Evolutionary conservation across 2,797 vertebrate genomes (phyloP).

Genomic region (Acanthiza pusilla): DNA sequence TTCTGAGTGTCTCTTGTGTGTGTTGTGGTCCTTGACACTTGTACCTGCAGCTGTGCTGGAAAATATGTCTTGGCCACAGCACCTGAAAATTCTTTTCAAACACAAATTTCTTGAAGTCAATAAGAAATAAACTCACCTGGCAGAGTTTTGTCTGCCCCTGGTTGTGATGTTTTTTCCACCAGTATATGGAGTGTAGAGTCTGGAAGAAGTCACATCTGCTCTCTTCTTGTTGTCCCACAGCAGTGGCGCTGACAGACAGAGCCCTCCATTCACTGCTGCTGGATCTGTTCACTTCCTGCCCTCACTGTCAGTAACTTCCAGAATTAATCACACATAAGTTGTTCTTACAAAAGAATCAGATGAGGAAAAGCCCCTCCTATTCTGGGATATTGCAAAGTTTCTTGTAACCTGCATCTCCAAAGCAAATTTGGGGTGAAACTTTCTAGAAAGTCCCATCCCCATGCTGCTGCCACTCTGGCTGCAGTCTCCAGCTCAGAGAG

Average conservation of each 20-base stretch:
- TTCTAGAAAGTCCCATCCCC: accelerated
- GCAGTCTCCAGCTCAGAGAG: not conserved
- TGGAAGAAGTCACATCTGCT: not conserved
- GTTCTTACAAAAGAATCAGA: not conserved
- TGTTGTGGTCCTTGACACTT: not conserved
- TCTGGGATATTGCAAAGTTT: not conserved
- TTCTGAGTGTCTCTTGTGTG: not conserved
- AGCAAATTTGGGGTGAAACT: not conserved
- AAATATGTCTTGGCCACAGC: not conserved
- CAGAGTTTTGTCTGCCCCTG: not conserved
- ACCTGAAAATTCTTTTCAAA: not conserved
- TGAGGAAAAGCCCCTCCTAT: not conserved
- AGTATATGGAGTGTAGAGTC: accelerated
- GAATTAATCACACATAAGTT: not conserved
- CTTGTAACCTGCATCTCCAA: not conserved
- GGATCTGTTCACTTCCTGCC: not conserved
- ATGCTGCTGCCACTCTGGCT: not conserved
- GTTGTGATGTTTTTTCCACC: not conserved
- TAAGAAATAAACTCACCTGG: not conserved
- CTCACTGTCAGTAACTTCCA: not conserved
- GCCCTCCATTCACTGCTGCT: not conserved
- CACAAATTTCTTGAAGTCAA: not conserved
- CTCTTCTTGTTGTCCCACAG: not conserved
- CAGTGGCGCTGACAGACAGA: not conserved
- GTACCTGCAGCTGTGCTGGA: not conserved